Evolutionary conservation across 1,140 invertebrate species (phyloP).

Genomic region (Oncopeltus fasciatus): DNA sequence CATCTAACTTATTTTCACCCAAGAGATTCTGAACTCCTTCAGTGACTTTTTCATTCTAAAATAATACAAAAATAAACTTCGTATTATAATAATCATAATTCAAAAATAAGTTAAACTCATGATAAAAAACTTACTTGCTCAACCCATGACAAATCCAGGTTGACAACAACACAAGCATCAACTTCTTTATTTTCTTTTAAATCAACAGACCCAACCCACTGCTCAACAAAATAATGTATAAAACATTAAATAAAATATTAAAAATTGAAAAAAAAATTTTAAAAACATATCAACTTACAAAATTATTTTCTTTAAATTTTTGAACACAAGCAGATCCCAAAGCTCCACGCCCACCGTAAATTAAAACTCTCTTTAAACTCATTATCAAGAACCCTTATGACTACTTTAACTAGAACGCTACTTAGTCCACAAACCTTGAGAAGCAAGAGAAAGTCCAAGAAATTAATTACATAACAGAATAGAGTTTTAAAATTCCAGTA

Average conservation of each 20-base stretch:
- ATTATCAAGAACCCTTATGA: not conserved
- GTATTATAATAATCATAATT: not conserved
- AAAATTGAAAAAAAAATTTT: not conserved
- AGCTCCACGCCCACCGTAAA: conserved; percentile 91
- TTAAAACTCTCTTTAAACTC: conserved; percentile 44
- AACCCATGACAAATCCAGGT: conserved; percentile 53
- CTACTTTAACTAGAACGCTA: no score
- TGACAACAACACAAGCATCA: conserved; percentile 77
- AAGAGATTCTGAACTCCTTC: conserved; percentile 37
- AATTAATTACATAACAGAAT: not conserved
- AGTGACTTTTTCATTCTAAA: not conserved
- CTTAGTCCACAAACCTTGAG: not conserved
- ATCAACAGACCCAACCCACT: conserved; percentile 94
- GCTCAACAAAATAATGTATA: conserved; percentile 25
- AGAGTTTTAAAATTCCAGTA: no score
- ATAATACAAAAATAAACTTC: not conserved
- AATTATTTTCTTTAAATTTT: conserved; percentile 79
- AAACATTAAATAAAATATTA: not conserved
- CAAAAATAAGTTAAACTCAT: not conserved
- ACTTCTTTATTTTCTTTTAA: conserved; percentile 75
- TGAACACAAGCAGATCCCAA: conserved; percentile 73
- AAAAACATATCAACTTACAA: conserved; percentile 40
- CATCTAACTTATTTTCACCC: conserved; percentile 74
- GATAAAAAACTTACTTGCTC: conserved; percentile 46
- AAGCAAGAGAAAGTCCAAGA: not conserved